Evolutionary conservation across 1,140 invertebrate genomes (phyloP), one percentile per base, ranked within the genome.

Genomic region (Lordiphosa mommai): DNA sequence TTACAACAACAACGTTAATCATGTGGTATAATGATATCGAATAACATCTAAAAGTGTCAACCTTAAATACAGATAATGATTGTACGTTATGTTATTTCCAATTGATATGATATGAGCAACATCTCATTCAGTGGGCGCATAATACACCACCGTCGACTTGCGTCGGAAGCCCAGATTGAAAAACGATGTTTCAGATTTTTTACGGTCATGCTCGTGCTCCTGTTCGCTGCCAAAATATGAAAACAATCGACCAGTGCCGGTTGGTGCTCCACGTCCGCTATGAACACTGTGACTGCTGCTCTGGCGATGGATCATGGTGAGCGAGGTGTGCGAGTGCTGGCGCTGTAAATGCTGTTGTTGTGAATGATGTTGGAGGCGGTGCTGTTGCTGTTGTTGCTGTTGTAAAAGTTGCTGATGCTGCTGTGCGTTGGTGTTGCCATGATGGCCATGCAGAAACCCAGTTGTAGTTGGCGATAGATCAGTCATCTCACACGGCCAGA

Each of bases 401-500:
- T 64, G 71, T 44, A 72, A 60, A 40, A 68, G 73, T 37, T 82
- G 67, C 46, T 66, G 57, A 40, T 82, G 72, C 38, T 88, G 74
- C 48, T 85, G 77, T 79, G 69, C 61, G 73, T 69, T 82, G 67
- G 55, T 44, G 68, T 44, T 56, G 71, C 65, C 67, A 63, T 72
- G 69, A 65, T 27, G 23, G 23, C 55, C 77, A 73, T 85, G 79
- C 68, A 88, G 63, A 70, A 80, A 86, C 61, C 77, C 79, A 66
- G 84, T 68, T 50, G 87, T 71, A 61, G 87, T 87, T 63, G 87
- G 87, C 76, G 87, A 88, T 73, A 86, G 67, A 74, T 88, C 87
- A 87, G 87, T 88, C 87, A 88, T 88, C 87, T 88, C 87, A 88
- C 87, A 86, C 87, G 87, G 84, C 87, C 87, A 80, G 95, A 96